Conservation (phyloP, 2,797 vertebrate species). For the Leuciscus waleckii region DNA sequence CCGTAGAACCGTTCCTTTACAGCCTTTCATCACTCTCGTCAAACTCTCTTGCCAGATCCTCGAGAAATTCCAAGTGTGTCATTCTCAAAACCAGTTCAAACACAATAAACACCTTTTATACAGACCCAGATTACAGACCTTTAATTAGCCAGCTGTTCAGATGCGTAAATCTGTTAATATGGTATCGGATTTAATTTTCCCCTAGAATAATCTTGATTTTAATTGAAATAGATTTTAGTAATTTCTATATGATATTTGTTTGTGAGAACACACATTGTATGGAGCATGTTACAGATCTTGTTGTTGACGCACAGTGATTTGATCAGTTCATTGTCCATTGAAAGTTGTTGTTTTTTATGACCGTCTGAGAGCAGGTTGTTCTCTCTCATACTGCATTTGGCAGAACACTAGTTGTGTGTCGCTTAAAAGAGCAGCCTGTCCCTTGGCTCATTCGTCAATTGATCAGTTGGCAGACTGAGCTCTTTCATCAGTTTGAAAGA, state of each 20-base stretch:
- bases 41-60: not conserved
- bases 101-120: too few relatives aligned
- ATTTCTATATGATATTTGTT: constrained; percentile 1
- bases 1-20: not conserved
- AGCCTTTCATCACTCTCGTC: not conserved
- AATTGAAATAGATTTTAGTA: constrained; percentile 27
- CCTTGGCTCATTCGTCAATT: constrained; percentile 37
- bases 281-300: constrained; percentile 4
- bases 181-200: constrained; percentile 24
- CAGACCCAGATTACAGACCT: not conserved
- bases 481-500: constrained; percentile 31
- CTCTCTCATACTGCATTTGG: not conserved
- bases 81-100: too few relatives aligned
- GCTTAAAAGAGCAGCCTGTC: constrained; percentile 33
- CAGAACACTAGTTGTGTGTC: not conserved
- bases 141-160: not conserved
- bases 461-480: constrained; percentile 5
- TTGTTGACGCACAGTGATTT: not conserved
- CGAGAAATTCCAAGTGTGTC: too few relatives aligned
- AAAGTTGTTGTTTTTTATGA: not conserved
- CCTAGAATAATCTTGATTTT: constrained; percentile 48
- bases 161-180: constrained; percentile 14
- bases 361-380: not conserved
- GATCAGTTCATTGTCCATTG: not conserved
- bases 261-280: not conserved